Base-by-base conservation (phyloP, 1,140 invertebrate genomes). In the Brachionus koreanus region DNA sequence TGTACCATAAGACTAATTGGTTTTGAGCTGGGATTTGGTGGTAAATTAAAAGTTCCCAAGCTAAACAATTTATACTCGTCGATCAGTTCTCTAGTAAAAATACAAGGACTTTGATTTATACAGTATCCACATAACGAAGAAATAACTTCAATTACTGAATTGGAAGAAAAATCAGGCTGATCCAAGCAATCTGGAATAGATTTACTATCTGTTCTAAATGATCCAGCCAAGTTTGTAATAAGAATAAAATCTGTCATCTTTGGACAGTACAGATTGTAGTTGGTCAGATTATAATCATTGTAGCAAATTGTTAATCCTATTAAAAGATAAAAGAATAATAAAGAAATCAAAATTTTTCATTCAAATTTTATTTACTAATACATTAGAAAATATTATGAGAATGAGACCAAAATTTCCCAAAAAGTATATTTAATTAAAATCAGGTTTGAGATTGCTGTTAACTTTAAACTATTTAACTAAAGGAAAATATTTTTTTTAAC, bases 261-360 rank as follows among this genome's bases (percentile, higher is more conserved):
- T 65, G 46, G 25, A 61, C 76, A 79, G 5, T n/a, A 61, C n/a
- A 79, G 19, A 79, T 79, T 79, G 39, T 79, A 79, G 35, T 79
- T 65, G 6, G 76, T 79, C 35, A 37, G 12, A 10, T 39, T 42
- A 35, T 79, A 79, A 43, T 79, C 76, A 12, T 57, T 52, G 19
- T 42, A 23, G 25, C 76, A 79, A 23, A 79, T 79, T 35, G 76
- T 61, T 3, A 65, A 37, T 10, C 76, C 76, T 79, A 12, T 33
- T 5, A 7, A 52, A 77, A 77, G 52, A 77, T 72, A n/a, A 72
- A n/a, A 37, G 9, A 33, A 7, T 29, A 33, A 43, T 19, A 1
- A 29, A 29, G 3, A 29, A 29, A 29, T 2, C 29, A 29, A 1
- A 29, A 29, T 29, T 29, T 29, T 29, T 29, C 29, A 29, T 2